Evolutionary conservation across 2,888 invertebrate genomes (phyloP).

Genomic region (Pterostichus niger): DNA sequence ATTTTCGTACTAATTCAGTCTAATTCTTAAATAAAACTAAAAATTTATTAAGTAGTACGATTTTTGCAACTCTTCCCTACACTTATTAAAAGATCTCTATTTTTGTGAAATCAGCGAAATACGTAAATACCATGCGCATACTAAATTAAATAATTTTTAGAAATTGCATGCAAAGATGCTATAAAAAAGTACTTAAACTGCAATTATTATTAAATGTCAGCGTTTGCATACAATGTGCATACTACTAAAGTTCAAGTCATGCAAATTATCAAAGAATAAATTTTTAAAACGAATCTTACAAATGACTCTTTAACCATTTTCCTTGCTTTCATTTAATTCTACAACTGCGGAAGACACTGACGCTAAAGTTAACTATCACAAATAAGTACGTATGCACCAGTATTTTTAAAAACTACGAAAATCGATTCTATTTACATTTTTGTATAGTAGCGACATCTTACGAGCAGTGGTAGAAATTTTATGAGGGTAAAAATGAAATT

Average conservation of each 20-base stretch:
- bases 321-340: constrained; percentile 21
- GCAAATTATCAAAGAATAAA: constrained; percentile 1
- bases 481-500: constrained; percentile 6
- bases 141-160: constrained; percentile 16
- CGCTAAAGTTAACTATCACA: constrained; percentile 45
- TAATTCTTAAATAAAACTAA: no score
- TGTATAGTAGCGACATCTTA: neutral
- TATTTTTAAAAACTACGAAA: constrained; percentile 30
- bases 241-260: neutral
- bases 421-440: constrained; percentile 28
- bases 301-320: constrained; percentile 1
- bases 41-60: no score
- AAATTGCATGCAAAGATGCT: neutral
- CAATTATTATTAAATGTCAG: constrained; percentile 22
- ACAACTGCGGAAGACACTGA: constrained; percentile 8
- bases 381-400: constrained; percentile 27
- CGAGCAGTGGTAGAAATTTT: neutral
- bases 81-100: no score
- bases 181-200: constrained; percentile 10
- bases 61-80: no score
- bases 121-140: neutral
- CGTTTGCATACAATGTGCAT: neutral
- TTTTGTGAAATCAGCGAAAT: no score
- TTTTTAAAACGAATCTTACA: constrained; percentile 3
- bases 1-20: no score